Evolutionary conservation across 23 tunicate genomes (phyloP).

Genomic region (Halocynthia aurantium): DNA sequence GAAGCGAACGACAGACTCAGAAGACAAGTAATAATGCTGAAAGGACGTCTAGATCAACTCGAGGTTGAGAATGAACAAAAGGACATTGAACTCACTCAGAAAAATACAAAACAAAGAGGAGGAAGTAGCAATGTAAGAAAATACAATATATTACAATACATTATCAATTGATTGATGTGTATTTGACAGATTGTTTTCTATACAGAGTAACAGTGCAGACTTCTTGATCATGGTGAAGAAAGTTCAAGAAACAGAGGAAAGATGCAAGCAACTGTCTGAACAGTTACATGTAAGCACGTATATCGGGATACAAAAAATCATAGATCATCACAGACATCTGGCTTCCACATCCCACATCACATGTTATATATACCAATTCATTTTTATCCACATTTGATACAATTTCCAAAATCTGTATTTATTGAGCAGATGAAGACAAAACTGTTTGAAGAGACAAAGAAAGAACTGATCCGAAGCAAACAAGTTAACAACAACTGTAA

Average conservation of each 20-base stretch:
- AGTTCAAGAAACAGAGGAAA: conserved; percentile 10
- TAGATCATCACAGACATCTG: too few species aligned
- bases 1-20: conserved; percentile 28
- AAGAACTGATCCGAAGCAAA: neutral
- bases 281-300: conserved; percentile 2
- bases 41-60: conserved; percentile 50
- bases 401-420: neutral
- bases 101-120: too few species aligned
- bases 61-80: conserved; percentile 37
- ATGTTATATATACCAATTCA: neutral
- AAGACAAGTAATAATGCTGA: conserved; percentile 60
- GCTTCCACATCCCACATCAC: too few species aligned
- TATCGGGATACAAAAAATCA: too few species aligned
- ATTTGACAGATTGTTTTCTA: too few species aligned
- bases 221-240: neutral
- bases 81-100: too few species aligned
- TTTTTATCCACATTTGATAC: neutral
- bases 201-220: neutral
- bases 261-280: neutral
- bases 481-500: conserved; percentile 2
- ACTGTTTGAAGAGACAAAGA: neutral
- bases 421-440: neutral
- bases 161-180: too few species aligned
- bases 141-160: too few species aligned
- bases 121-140: too few species aligned